Base-by-base conservation (phyloP, 2,113 vertebrate species). In the Microcebus murinus region DNA sequence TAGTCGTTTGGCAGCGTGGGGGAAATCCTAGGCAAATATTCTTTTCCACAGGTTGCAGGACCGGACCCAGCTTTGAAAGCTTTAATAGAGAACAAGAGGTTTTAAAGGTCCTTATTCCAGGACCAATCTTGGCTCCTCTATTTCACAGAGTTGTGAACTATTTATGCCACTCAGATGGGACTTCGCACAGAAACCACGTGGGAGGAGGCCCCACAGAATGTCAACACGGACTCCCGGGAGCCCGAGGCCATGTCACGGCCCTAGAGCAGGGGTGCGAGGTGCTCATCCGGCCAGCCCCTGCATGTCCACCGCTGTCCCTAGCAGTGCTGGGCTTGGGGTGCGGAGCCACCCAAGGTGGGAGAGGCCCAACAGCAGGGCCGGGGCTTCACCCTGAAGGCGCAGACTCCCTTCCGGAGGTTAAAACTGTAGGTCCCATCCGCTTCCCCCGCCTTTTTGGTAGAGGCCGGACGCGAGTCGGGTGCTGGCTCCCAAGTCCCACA, bases 91-190 rank as follows among this genome's bases (percentile, higher is more conserved):
- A 59, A 36, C 36, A 70, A 42, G 18, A n/a, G 29, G 50, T 8
- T n/a, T 45, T 36, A 5, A 13, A 45, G 50, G 63, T 12, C 45
- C 42, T 50, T 61, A 34, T 48, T 48, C 57, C 45, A 17, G 7
- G n/a, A 34, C 18, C 50, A 6, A 8, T 6, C 15, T 3, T 23
- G 1, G 9, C 39, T 8, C 21, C 48, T 14, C 31, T 25, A 4
- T 14, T 18, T 31, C 8, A 3, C 25, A 8, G 68, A 50, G 17
- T 1, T 31, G 25, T 4, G 42, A 63, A 13, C 4, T 45, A 8
- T 10, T 39, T n/a, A 27, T 9, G 18, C 14, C 31, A 2, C 34
- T 29, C 23, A 20, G 55, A 48, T 9, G 1, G 3, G 31, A 31
- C 74, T 39, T 80, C 18, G 7, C 14, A 50, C 36, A 17, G 88